Evolutionary conservation across 1,140 invertebrate genomes (phyloP).

Genomic region (Polyergus mexicanus): DNA sequence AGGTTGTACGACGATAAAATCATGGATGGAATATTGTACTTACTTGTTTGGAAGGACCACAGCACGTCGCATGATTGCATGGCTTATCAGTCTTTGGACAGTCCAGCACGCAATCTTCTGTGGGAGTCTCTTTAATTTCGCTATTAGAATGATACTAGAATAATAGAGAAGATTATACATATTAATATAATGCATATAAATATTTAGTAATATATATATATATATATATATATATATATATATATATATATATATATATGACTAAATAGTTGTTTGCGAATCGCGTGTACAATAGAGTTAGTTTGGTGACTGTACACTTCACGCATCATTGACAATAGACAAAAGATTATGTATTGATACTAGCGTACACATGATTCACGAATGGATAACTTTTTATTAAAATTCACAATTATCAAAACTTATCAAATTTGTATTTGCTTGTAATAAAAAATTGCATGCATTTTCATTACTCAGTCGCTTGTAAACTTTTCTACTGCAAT

Average conservation of each 20-base stretch:
- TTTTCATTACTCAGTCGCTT: background rate
- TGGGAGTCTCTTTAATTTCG: constrained; percentile 85
- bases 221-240: too few relatives aligned
- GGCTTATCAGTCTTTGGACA: constrained; percentile 94
- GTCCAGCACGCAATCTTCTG: constrained; percentile 93
- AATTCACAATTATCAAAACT: background rate
- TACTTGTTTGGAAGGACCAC: constrained; percentile 90
- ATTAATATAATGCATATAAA: background rate
- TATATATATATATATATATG: too few relatives aligned
- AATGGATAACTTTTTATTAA: background rate
- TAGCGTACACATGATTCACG: background rate
- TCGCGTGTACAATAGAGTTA: background rate
- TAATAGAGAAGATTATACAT: constrained; percentile 49
- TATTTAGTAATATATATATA: background rate
- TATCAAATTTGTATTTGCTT: background rate
- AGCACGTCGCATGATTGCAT: constrained; percentile 95
- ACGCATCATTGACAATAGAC: constrained; percentile 13
- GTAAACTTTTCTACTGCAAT: background rate
- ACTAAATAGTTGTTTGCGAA: background rate
- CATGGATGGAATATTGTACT: constrained; percentile 50
- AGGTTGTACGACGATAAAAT: background rate
- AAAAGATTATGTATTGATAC: background rate
- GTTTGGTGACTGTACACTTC: constrained; percentile 1
- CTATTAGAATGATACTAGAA: constrained; percentile 87
- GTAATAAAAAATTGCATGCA: background rate